Evolutionary conservation across 1,140 invertebrate genomes (phyloP), one percentile per base, ranked within the genome.

Genomic region (Danaus plexippus): DNA sequence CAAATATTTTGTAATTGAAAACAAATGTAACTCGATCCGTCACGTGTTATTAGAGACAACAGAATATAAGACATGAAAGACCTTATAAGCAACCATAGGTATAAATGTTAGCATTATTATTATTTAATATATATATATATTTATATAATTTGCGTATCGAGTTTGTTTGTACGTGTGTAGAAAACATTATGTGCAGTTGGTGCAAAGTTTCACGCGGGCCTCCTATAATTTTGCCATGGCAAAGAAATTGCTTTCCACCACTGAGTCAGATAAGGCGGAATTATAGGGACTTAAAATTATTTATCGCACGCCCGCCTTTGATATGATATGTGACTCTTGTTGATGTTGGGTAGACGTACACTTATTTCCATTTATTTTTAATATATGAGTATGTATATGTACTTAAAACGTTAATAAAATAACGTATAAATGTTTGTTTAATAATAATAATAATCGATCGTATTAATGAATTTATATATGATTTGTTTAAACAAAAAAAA

Each of bases 281-380:
- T 76, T 76, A 72, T 76, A 76, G 66, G 68, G 66, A 75, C 66
- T 75, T 75, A 66, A 71, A 64, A 74, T 76, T 76, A 79, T 76
- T 76, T 75, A 77, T 67, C 22, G 55, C 54, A 12, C 52, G 48
- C 53, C 58, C 11, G 51, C 42, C 42, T 56, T 58, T 64, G 62
- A 62, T 63, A 59, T 52, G 44, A 43, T 45, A 11, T n/a, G 15
- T 43, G 15, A 7, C 12, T 13, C 42, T 43, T n/a, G 51, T 5
- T 11, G 11, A 12, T n/a, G 51, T 15, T 9, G 6, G 13, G 9
- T 11, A 11, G 11, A 52, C 15, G n/a, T 43, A 52, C 50, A 15
- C n/a, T 5, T 15, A 9, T 11, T 40, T n/a, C 11, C 4, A 45
- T 32, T 7, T 45, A 45, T 9, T 45, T 7, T 11, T 0, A 7